A percentile compares a stretch with the other conserved stretches of the same genome.
These are phyloP conservation scores for Crotalus horridus DNA, from an alignment of 2,113 vertebrate species.

Conservation along the genomic window DNA sequence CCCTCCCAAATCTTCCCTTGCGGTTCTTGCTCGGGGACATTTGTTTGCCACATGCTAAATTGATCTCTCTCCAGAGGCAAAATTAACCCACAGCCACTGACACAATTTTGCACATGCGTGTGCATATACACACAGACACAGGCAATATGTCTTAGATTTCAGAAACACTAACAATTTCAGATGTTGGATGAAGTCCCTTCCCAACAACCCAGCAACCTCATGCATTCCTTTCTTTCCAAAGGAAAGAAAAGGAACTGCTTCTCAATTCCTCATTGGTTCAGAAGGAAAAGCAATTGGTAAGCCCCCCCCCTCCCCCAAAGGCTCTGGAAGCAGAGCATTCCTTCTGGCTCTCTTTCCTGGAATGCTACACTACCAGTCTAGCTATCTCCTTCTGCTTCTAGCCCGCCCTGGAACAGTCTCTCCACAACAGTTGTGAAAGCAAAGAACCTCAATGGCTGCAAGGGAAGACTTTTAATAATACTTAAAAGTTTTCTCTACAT, in stretches of 20 bases:
- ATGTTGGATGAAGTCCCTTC: neutral
- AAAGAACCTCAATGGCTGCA: neutral
- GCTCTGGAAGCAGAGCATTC: neutral
- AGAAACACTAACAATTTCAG: neutral
- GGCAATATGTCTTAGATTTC: constrained; percentile 6
- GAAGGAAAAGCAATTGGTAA: neutral
- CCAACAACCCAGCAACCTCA: neutral
- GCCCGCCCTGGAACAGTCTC: neutral
- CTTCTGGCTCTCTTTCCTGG: constrained; percentile 5
- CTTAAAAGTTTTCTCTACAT: neutral
- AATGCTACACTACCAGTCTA: constrained; percentile 10
- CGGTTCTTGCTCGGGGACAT: constrained; percentile 29
- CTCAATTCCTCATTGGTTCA: neutral
- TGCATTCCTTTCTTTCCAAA: neutral
- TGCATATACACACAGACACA: neutral
- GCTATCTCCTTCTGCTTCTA: neutral
- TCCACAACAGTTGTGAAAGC: neutral
- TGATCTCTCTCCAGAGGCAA: constrained; percentile 25
- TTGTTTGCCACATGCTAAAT: constrained; percentile 40
- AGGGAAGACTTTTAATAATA: neutral
- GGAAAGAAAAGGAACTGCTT: neutral
- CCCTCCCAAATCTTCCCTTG: constrained; percentile 21
- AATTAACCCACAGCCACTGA: constrained; percentile 29
- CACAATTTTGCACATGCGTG: neutral
- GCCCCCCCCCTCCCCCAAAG: neutral